Base-by-base conservation (phyloP, 2,113 vertebrate species). In the Sus scrofa region DNA sequence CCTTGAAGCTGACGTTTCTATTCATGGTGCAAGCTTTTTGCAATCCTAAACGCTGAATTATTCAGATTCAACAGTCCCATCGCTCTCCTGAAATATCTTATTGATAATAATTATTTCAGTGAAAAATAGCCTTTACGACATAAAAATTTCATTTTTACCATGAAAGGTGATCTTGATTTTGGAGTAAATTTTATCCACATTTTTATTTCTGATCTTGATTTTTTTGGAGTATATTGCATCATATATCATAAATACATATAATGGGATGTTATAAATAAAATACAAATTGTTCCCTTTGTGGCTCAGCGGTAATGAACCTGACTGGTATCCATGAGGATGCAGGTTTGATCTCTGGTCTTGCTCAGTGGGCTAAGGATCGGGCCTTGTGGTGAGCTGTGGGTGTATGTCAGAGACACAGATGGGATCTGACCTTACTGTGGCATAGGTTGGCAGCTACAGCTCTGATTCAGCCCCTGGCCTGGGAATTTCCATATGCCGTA, bases 1-100 rank as follows among this genome's bases (percentile, higher is more conserved):
- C 7, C 0, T 5, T 73, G 12, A 68, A 65, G 70, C 39, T 1
- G 1, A 63, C 3, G 7, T 26, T 52, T 37, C 32, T 6, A 1
- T 39, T 50, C 18, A 14, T 9, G 8, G 6, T 70, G 4, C 22
- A 34, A 34, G 15, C 4, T 4, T 26, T 73, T 14, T n/a, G 78
- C 9, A 22, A 16, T 37, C 18, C 15, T 15, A 54, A 22, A 11
- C 9, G 56, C 67, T 73, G 65, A 73, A 52, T 3, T 50, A 26
- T 34, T n/a, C 39, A 1, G 54, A 58, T 20, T 18, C 4, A 15
- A 91, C 30, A 20, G 54, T 26, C 37, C 20, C 30, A 13, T 20
- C 5, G 39, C 58, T 52, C 73, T 77, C 27, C 54, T 71, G 70
- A n/a, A 71, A 82, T 50, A 52, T n/a, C 14, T n/a, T 26, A 22